Evolutionary conservation across 2,797 vertebrate genomes (phyloP).

Genomic region (Pipistrellus nathusii): DNA sequence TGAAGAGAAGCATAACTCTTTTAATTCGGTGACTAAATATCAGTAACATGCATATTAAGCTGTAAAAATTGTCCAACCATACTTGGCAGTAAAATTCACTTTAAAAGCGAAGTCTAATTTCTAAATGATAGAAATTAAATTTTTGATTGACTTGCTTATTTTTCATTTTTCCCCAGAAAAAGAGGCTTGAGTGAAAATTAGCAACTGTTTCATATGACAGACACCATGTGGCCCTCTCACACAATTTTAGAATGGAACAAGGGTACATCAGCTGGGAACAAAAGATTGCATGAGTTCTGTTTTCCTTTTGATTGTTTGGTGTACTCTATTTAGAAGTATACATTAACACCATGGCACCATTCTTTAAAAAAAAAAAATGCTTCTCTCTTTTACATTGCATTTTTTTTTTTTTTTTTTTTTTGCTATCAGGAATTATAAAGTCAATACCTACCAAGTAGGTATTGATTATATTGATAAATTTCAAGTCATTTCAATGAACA

Average conservation of each 20-base stretch:
- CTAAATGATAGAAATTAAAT: neutral
- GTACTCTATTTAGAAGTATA: neutral
- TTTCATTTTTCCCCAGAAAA: neutral
- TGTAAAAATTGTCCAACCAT: neutral
- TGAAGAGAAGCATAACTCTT: neutral
- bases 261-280: too few relatives aligned
- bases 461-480: neutral
- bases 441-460: neutral
- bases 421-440: neutral
- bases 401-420: neutral
- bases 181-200: neutral
- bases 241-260: neutral
- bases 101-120: conserved; percentile 1
- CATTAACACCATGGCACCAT: neutral
- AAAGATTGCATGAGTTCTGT: neutral
- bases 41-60: neutral
- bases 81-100: neutral
- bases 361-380: neutral
- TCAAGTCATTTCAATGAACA: neutral
- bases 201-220: neutral
- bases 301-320: neutral
- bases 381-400: neutral
- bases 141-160: neutral
- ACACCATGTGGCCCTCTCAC: neutral
- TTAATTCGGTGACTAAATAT: neutral